Evolutionary conservation across 2,888 invertebrate genomes (phyloP).

Genomic region (Lottia scabra): DNA sequence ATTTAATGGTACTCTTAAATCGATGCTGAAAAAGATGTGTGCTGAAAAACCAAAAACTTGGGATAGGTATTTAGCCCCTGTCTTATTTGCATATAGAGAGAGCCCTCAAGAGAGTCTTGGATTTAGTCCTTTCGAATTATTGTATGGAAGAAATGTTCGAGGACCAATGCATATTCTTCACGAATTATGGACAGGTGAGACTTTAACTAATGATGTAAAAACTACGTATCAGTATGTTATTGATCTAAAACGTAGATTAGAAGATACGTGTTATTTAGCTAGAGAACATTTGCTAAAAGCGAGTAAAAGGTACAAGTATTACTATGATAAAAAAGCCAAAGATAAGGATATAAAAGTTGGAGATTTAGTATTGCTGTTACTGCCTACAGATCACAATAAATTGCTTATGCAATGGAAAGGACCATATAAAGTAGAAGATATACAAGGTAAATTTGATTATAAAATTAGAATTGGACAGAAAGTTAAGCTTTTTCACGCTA

Average conservation of each 20-base stretch:
- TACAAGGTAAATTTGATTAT: neutral
- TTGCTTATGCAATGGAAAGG: constrained; percentile 33
- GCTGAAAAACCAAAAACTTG: constrained; percentile 31
- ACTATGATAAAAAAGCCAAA: constrained; percentile 26
- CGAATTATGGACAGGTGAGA: constrained; percentile 13
- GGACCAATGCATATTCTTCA: constrained; percentile 23
- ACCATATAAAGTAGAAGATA: constrained; percentile 22
- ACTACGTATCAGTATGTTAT: constrained; percentile 12
- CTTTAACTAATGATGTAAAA: neutral
- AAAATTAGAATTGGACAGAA: neutral
- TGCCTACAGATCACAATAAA: constrained; percentile 31
- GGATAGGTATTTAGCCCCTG: constrained; percentile 34
- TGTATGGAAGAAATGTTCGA: constrained; percentile 25
- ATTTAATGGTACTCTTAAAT: constrained; percentile 25
- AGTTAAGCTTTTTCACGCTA: neutral
- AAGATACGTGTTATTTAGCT: constrained; percentile 22
- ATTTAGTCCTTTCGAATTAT: constrained; percentile 28
- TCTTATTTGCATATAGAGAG: constrained; percentile 31
- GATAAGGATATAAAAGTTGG: constrained; percentile 20
- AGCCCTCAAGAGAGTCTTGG: constrained; percentile 22
- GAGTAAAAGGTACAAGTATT: constrained; percentile 6
- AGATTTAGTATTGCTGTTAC: constrained; percentile 29
- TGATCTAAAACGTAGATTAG: constrained; percentile 14
- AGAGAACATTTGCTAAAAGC: constrained; percentile 17
- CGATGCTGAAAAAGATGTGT: constrained; percentile 37